phyloP scores from a whole-genome alignment of 2,113 vertebrate species.

The Arizona elegans region DNA sequence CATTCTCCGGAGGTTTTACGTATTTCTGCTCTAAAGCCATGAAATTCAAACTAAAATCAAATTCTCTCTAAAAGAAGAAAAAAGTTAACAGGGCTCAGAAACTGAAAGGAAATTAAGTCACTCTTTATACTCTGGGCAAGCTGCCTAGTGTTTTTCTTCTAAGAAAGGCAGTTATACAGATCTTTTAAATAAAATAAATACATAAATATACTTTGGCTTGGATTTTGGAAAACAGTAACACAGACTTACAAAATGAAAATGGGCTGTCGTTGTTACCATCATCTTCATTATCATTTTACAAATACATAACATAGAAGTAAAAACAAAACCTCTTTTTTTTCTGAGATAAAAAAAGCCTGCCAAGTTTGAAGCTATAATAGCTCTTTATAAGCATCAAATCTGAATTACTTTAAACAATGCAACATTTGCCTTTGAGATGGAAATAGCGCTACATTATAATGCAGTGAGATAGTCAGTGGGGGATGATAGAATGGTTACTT shows the following conservation, averaged over 20 bases:
- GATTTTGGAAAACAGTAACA: not conserved
- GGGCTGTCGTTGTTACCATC: not conserved
- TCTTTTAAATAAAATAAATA: not conserved
- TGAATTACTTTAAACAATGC: not conserved
- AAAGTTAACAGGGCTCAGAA: not conserved
- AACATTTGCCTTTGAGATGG: not conserved
- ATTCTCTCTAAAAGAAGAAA: not conserved
- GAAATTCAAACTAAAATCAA: not conserved
- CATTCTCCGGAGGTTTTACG: not conserved
- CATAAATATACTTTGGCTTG: not conserved
- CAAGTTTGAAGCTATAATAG: not conserved
- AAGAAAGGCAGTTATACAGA: not conserved
- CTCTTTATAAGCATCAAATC: not conserved
- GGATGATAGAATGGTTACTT: not conserved
- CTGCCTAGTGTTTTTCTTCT: not conserved
- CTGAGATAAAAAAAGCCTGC: not conserved
- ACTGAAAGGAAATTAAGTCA: not conserved
- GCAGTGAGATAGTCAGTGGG: not conserved
- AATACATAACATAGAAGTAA: not conserved
- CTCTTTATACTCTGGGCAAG: not conserved
- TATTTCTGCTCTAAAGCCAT: not conserved
- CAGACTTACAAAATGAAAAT: not conserved
- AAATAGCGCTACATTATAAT: not conserved
- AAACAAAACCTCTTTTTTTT: not conserved
- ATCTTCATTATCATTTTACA: not conserved